Conservation (phyloP, 2,888 invertebrate species). For the Dicycla oo region DNA sequence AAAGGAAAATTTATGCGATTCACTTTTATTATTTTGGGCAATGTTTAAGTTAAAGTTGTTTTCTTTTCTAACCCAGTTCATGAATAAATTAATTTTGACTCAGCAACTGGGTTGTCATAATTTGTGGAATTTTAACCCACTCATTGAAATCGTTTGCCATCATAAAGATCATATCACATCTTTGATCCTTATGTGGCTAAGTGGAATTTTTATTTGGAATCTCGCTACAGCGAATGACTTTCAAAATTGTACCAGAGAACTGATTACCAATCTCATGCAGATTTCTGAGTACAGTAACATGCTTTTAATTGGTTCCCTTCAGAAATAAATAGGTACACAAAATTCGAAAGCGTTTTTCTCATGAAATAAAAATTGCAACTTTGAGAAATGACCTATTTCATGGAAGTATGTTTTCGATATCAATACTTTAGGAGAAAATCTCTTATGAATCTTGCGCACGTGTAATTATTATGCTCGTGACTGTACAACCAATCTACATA, state of each 20-base stretch:
- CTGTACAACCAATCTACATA: background rate
- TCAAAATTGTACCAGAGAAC: conserved; percentile 1
- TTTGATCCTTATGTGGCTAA: conserved; percentile 11
- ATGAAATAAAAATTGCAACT: too few relatives aligned
- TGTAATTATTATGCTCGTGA: background rate
- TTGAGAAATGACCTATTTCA: background rate
- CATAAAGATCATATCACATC: conserved; percentile 34
- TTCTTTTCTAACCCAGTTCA: background rate
- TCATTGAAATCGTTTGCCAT: conserved; percentile 19
- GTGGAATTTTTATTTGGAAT: conserved; percentile 32
- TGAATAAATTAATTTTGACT: background rate
- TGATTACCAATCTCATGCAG: background rate
- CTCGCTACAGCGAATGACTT: conserved; percentile 4
- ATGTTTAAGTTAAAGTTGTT: background rate
- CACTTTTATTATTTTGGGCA: background rate
- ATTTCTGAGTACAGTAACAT: background rate
- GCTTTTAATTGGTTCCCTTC: background rate
- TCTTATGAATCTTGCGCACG: background rate
- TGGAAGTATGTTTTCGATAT: background rate
- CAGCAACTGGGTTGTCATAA: conserved; percentile 9
- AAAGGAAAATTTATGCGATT: conserved; percentile 5
- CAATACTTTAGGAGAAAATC: background rate
- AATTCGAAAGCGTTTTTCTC: background rate
- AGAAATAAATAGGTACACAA: background rate
- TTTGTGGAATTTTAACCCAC: conserved; percentile 13